Percentiles rank a stretch among this genome's conserved stretches.
Evolutionary conservation across 2,113 vertebrate genomes (phyloP).

Genomic region (Eulemur macaco): DNA sequence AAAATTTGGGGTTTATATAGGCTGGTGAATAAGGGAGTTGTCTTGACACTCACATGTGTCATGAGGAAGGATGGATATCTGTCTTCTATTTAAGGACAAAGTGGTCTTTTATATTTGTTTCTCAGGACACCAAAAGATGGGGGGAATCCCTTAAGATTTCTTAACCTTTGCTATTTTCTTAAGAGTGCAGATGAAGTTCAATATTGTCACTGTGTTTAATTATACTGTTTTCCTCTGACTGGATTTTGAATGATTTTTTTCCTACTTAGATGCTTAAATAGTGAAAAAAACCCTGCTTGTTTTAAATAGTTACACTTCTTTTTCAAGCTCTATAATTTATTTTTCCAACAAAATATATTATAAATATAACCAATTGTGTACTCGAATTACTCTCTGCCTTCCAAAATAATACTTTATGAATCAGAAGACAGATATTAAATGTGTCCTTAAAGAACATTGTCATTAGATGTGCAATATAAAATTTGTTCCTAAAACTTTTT

Average conservation of each 20-base stretch:
- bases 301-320: slow-evolving; percentile 15
- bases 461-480: not conserved
- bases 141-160: not conserved
- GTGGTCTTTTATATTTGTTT: slow-evolving; percentile 10
- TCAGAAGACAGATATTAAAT: not conserved
- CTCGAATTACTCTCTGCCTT: not conserved
- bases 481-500: slow-evolving; percentile 3
- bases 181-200: slow-evolving; percentile 31
- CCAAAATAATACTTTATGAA: slow-evolving; percentile 36
- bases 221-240: not conserved
- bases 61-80: not conserved
- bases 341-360: slow-evolving; percentile 23
- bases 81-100: not conserved
- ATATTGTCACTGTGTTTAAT: not conserved
- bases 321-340: not conserved
- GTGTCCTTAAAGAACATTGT: not conserved
- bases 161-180: not conserved
- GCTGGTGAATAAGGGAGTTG: not conserved
- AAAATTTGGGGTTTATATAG: not conserved
- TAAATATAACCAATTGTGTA: not conserved
- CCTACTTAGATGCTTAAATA: slow-evolving; percentile 13
- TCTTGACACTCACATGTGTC: not conserved
- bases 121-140: not conserved
- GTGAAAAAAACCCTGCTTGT: not conserved
- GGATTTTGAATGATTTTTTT: slow-evolving; percentile 23